phyloP scores from a whole-genome alignment of 2,113 vertebrate genomes.

The Seriola quinqueradiata region DNA sequence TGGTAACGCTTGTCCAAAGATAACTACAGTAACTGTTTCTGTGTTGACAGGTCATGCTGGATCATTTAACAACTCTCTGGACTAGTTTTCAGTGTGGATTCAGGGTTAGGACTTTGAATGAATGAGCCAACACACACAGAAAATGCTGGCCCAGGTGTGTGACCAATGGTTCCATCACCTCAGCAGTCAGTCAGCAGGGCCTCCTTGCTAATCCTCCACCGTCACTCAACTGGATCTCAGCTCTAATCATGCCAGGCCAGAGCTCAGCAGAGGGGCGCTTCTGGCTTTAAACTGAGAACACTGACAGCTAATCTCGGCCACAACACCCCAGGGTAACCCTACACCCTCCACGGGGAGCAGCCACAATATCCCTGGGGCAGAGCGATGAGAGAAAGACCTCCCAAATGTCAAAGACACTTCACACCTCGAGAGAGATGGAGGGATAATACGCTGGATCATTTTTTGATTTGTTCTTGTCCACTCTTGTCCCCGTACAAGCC shows the following conservation, averaged over 20 bases:
- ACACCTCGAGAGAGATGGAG: constrained; percentile 18
- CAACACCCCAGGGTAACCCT: constrained; percentile 66
- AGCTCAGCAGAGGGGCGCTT: constrained; percentile 43
- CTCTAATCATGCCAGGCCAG: constrained; percentile 68
- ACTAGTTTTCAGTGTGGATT: constrained; percentile 12
- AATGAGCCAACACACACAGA: constrained; percentile 44
- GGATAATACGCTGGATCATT: constrained; percentile 5
- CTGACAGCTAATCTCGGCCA: constrained; percentile 69
- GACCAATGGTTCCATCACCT: constrained; percentile 25
- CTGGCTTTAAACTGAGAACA: constrained; percentile 64
- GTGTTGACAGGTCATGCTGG: not conserved
- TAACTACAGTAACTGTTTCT: not conserved
- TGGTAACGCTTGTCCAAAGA: not conserved
- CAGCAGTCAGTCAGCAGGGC: constrained; percentile 71
- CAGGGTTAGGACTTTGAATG: constrained; percentile 46
- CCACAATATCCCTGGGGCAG: constrained; percentile 29
- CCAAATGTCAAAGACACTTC: constrained; percentile 46
- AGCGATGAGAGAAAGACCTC: constrained; percentile 63
- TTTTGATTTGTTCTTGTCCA: constrained; percentile 1
- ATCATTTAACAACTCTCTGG: constrained; percentile 20
- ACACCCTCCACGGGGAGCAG: constrained; percentile 56
- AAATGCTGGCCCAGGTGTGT: constrained; percentile 67
- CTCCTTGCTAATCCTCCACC: constrained; percentile 69
- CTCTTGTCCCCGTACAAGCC: not conserved
- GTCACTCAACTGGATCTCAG: constrained; percentile 76